These are phyloP conservation scores for Dasysyrphus albostriatus DNA, from an alignment of 2,888 invertebrate species.

Conservation along the genomic window DNA sequence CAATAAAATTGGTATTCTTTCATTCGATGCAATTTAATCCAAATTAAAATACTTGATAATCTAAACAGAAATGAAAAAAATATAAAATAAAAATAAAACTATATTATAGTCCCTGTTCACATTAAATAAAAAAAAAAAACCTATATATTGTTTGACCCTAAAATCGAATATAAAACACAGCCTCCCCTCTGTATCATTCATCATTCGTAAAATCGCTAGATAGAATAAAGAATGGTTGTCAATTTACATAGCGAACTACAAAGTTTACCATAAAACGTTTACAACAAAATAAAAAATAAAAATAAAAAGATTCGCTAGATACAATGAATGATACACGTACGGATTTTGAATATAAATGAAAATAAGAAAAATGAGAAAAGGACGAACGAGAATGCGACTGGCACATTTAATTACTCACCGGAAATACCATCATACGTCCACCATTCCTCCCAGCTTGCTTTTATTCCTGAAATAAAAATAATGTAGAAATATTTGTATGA, in stretches of 20 bases:
- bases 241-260: constrained; percentile 38
- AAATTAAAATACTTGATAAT: constrained; percentile 14
- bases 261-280: constrained; percentile 26
- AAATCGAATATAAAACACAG: constrained; percentile 18
- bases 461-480: constrained; percentile 80
- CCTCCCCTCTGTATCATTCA: constrained; percentile 21
- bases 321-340: constrained; percentile 24
- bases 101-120: constrained; percentile 1
- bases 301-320: constrained; percentile 4
- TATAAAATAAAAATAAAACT: neutral
- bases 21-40: neutral
- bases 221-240: constrained; percentile 55
- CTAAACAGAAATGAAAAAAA: constrained; percentile 9
- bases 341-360: constrained; percentile 57
- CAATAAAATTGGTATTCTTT: constrained; percentile 6
- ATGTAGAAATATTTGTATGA: constrained; percentile 2
- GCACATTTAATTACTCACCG: constrained; percentile 86
- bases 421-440: constrained; percentile 98
- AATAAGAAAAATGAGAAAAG: neutral
- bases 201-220: constrained; percentile 61
- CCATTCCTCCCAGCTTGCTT: constrained; percentile 95
- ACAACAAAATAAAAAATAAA: constrained; percentile 15
- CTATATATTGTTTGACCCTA: neutral
- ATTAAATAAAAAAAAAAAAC: constrained; percentile 5
- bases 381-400: constrained; percentile 36